Percentiles rank a stretch among this genome's conserved stretches.
These are phyloP conservation scores for Hyposoter dolosus DNA, from an alignment of 2,888 invertebrate genomes.

Conservation along the genomic window DNA sequence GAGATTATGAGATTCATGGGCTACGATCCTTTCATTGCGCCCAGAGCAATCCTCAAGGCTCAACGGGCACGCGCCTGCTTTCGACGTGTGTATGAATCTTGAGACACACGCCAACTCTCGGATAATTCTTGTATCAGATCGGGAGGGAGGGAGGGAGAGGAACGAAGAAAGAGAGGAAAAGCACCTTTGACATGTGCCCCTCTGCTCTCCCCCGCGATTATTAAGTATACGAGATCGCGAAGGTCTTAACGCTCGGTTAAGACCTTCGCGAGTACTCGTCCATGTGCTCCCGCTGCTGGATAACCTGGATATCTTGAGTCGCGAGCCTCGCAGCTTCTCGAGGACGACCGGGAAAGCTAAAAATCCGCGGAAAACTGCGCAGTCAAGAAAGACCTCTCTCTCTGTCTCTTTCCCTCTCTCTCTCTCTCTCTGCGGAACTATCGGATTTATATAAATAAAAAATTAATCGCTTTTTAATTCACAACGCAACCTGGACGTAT, in stretches of 20 bases:
- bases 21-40: constrained; percentile 49
- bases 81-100: constrained; percentile 35
- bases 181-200: not conserved
- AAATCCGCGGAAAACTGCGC: constrained; percentile 68
- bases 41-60: constrained; percentile 57
- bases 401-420: no score
- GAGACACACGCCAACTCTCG: constrained; percentile 36
- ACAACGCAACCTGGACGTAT: not conserved
- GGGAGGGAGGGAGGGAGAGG: not conserved
- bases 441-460: constrained; percentile 23
- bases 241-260: constrained; percentile 31
- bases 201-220: constrained; percentile 24
- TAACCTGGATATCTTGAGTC: constrained; percentile 65
- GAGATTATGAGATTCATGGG: constrained; percentile 18
- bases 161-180: constrained; percentile 4
- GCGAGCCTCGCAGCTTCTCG: constrained; percentile 65
- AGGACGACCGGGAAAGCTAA: constrained; percentile 67
- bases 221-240: constrained; percentile 41
- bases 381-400: constrained; percentile 62
- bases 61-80: constrained; percentile 56
- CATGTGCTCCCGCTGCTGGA: constrained; percentile 55
- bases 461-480: constrained; percentile 11
- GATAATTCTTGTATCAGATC: constrained; percentile 23
- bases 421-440: constrained; percentile 44
- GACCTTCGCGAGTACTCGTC: constrained; percentile 61